phyloP scores from a whole-genome alignment of 2,113 vertebrate genomes.

The Saccopteryx bilineata region DNA sequence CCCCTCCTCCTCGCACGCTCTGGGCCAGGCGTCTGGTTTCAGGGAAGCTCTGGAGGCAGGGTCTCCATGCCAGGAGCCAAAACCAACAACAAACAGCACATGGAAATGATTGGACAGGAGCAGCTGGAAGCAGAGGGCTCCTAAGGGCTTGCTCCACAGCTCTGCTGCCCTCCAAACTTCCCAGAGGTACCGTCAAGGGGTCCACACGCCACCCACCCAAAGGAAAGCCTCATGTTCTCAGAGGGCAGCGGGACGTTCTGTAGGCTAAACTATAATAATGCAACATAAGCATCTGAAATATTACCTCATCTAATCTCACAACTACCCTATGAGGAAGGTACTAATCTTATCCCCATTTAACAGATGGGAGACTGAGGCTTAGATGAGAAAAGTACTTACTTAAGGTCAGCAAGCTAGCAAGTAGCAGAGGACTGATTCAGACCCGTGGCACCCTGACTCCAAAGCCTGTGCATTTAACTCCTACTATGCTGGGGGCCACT shows the following conservation, averaged over 20 bases:
- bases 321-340: neutral
- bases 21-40: neutral
- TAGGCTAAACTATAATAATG: neutral
- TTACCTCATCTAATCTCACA: neutral
- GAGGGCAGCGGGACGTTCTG: neutral
- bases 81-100: neutral
- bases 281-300: neutral
- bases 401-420: conserved; percentile 16
- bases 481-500: neutral
- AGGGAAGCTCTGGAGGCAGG: conserved; percentile 25
- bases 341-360: neutral
- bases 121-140: neutral
- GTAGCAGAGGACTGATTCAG: neutral
- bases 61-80: neutral
- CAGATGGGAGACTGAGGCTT: neutral
- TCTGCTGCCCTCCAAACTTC: neutral
- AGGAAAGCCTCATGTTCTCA: neutral
- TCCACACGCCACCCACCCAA: neutral
- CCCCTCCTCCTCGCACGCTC: neutral
- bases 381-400: neutral
- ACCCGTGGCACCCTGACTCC: neutral
- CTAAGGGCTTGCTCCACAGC: neutral
- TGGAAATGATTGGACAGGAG: neutral
- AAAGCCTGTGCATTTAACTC: neutral
- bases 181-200: neutral